Conservation (phyloP, 2,113 vertebrate genomes). For the Beaufortia kweichowensis region DNA sequence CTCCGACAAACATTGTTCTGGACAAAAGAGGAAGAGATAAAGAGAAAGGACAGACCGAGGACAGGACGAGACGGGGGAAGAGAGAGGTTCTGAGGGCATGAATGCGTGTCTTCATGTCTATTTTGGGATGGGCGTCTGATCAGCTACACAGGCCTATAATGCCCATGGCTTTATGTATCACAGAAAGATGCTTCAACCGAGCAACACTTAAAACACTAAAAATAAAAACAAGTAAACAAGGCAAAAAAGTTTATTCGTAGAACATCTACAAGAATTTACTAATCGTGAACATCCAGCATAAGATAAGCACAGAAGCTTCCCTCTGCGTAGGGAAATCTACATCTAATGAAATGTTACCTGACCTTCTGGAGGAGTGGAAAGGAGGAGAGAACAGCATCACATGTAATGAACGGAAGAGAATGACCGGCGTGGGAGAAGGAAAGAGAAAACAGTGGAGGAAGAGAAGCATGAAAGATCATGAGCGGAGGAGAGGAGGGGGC, state of each 20-base stretch:
- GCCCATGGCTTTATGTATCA: too few species aligned
- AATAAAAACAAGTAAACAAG: background rate
- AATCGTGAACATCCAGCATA: background rate
- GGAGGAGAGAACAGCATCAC: slow-evolving; percentile 31
- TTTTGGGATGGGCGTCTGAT: slow-evolving; percentile 13
- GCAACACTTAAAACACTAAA: too few species aligned
- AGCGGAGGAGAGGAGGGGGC: background rate
- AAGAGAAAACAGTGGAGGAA: background rate
- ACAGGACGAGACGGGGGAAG: slow-evolving; percentile 4
- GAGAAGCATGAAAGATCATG: slow-evolving; percentile 9
- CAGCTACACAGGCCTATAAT: background rate
- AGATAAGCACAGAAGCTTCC: background rate
- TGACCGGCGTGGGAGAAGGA: slow-evolving; percentile 31
- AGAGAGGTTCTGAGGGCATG: background rate
- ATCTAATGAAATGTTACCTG: slow-evolving; percentile 29
- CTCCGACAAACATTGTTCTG: slow-evolving; percentile 22
- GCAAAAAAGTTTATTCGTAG: background rate
- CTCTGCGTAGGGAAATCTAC: background rate
- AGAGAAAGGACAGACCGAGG: background rate
- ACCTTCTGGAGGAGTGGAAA: slow-evolving; percentile 31
- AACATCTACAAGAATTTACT: background rate
- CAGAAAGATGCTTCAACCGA: background rate
- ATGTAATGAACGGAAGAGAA: slow-evolving; percentile 33
- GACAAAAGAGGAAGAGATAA: background rate
- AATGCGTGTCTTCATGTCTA: slow-evolving; percentile 16